Evolutionary conservation across 2,888 invertebrate genomes (phyloP).

Genomic region (Germaria angustata): DNA sequence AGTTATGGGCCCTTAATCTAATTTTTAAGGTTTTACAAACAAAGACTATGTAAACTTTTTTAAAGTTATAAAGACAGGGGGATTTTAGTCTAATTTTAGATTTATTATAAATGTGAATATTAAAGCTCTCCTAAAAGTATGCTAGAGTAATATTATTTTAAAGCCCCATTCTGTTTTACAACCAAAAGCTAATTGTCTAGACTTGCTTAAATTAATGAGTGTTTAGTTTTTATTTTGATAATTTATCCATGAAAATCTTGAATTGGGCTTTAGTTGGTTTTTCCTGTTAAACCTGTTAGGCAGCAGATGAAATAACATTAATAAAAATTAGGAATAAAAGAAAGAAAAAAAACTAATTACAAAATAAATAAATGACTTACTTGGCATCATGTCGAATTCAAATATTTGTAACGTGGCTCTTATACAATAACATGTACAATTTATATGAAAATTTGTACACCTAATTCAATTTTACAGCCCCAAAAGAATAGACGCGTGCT

Average conservation of each 20-base stretch:
- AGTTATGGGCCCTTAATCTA: conserved; percentile 32
- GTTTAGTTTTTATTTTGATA: conserved; percentile 1
- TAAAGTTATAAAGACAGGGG: not conserved
- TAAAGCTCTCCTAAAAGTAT: conserved; percentile 45
- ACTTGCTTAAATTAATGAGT: conserved; percentile 30
- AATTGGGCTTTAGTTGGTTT: not conserved
- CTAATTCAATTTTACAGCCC: not conserved
- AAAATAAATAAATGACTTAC: not conserved
- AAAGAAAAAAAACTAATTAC: not conserved
- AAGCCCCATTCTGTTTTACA: not conserved
- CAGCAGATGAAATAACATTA: conserved; percentile 32
- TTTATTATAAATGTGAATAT: not conserved
- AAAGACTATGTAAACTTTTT: not conserved
- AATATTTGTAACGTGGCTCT: not conserved
- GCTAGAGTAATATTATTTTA: conserved; percentile 14
- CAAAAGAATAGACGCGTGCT: not conserved
- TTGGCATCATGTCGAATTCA: not conserved
- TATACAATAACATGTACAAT: not conserved
- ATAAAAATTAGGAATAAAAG: not conserved
- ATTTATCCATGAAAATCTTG: not conserved
- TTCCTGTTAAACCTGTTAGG: not conserved
- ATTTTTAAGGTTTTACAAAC: conserved; percentile 14
- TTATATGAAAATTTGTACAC: not conserved
- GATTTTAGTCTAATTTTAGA: conserved; percentile 30
- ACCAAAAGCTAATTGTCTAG: conserved; percentile 19